A percentile compares a stretch with the other conserved stretches of the same genome.
Evolutionary conservation across 2,888 invertebrate genomes (phyloP).

Genomic region (Harpalus rubripes): DNA sequence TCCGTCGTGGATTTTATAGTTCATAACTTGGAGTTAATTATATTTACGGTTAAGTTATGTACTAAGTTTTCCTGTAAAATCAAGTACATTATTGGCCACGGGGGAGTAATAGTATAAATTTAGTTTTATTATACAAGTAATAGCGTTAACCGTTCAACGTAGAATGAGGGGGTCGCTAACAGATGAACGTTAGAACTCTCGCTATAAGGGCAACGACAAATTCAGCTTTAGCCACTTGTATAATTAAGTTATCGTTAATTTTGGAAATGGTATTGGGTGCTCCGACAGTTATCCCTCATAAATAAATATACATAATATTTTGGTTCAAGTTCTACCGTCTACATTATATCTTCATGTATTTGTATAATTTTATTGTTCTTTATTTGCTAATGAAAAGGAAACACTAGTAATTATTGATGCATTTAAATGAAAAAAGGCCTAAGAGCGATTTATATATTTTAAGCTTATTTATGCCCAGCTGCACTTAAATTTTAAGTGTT

Average conservation of each 20-base stretch:
- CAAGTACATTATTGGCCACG: slow-evolving; percentile 33
- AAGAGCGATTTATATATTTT: too few species aligned
- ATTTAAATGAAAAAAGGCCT: too few species aligned
- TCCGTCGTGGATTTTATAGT: slow-evolving; percentile 45
- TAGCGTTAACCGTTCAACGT: slow-evolving; percentile 35
- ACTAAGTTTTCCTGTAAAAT: slow-evolving; percentile 42
- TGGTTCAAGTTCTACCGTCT: too few species aligned
- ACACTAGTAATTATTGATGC: too few species aligned
- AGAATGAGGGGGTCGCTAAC: neutral
- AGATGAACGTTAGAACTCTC: neutral
- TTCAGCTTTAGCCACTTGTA: slow-evolving; percentile 15
- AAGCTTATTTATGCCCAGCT: too few species aligned
- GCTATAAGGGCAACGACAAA: neutral
- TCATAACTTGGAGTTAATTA: slow-evolving; percentile 55
- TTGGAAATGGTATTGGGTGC: neutral
- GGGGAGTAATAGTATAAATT: slow-evolving; percentile 49
- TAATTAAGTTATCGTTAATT: slow-evolving; percentile 22
- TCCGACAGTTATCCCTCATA: neutral
- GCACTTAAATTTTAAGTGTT: too few species aligned
- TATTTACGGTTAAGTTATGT: slow-evolving; percentile 50
- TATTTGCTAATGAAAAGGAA: too few species aligned
- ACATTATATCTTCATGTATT: too few species aligned
- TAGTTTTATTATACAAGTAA: slow-evolving; percentile 54
- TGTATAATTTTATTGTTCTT: too few species aligned
- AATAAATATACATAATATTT: too few species aligned